Base-by-base conservation (phyloP, 2,113 vertebrate species). In the human region DNA sequence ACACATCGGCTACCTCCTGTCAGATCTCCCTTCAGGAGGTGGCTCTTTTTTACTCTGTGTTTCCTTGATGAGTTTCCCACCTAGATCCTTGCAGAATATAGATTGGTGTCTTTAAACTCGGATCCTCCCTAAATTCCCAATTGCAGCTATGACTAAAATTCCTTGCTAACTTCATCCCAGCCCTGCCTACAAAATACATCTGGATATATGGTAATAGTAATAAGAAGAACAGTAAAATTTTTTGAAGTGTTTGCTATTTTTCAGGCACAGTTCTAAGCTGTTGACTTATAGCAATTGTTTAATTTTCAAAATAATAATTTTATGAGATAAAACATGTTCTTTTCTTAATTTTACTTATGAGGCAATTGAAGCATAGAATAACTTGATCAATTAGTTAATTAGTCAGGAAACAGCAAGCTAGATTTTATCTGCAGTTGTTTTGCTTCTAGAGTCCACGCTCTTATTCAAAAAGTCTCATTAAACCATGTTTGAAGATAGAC, bases 291-390 rank as follows among this genome's bases (percentile, higher is more conserved):
- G 17, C 27, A 73, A 17, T 68, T 43, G 4, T 75, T 96, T 92
- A 93, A 73, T 83, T 27, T 80, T 96, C 30, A 94, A 85, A 86
- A 90, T 66, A 89, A 38, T 27, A 83, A 92, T 27, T 79, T 22
- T 30, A 6, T 87, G 23, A 73, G 6, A 55, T 78, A 75, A 22
- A 81, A 92, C 23, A 18, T 68, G 25, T 59, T 38, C 59, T 48
- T 85, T 35, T 57, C 2, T 92, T 85, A 20, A 93, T 86, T 52
- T 76, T 83, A 38, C 30, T 73, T 8, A 32, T 55, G 9, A 93
- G 32, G 20, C 79, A 80, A 73, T 4, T 57, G 13, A 94, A 45
- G 20, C 32, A 84, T 6, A 85, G 25, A 70, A 59, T 13, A 75
- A 0, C 7, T 76, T 90, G 73, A 73, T 84, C 57, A 90, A 30